A percentile compares a stretch with the other conserved stretches of the same genome.
Evolutionary conservation across 2,797 vertebrate species (phyloP).

Genomic region (Acrocephalus scirpaceus): DNA sequence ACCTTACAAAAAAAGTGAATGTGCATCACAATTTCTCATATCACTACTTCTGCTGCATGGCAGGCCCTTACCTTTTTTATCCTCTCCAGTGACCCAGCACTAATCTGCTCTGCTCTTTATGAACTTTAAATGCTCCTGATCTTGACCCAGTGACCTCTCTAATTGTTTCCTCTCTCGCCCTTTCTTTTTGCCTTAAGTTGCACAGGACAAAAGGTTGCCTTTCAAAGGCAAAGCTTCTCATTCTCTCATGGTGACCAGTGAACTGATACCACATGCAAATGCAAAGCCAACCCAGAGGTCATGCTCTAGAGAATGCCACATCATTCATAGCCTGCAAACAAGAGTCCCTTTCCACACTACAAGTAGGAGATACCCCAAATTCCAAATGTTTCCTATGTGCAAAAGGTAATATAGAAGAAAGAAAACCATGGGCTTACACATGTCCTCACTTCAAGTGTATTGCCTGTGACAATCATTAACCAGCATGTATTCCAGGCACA

Average conservation of each 20-base stretch:
- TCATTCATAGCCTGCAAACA: neutral
- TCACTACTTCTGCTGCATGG: neutral
- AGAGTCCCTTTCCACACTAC: neutral
- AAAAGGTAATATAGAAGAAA: neutral
- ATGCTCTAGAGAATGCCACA: neutral
- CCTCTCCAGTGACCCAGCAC: slow-evolving; percentile 22
- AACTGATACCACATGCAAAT: neutral
- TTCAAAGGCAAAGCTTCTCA: neutral
- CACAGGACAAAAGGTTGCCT: neutral
- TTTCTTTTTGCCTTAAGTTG: neutral
- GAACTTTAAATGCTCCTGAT: slow-evolving; percentile 27
- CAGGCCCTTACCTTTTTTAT: neutral
- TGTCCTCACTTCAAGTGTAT: neutral
- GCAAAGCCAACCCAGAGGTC: slow-evolving; percentile 1
- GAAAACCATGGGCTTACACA: neutral
- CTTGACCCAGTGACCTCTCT: neutral
- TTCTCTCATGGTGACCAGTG: neutral
- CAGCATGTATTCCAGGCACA: neutral
- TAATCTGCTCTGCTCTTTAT: slow-evolving; percentile 32
- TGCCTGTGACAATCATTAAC: neutral
- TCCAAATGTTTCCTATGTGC: neutral
- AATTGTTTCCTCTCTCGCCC: neutral
- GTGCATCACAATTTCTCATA: neutral
- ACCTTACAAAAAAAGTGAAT: neutral
- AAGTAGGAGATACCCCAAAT: neutral